Percentiles rank a stretch among this genome's conserved stretches.
These are phyloP conservation scores for Acanthosoma haemorrhoidale DNA, from an alignment of 2,888 invertebrate species.

Conservation along the genomic window DNA sequence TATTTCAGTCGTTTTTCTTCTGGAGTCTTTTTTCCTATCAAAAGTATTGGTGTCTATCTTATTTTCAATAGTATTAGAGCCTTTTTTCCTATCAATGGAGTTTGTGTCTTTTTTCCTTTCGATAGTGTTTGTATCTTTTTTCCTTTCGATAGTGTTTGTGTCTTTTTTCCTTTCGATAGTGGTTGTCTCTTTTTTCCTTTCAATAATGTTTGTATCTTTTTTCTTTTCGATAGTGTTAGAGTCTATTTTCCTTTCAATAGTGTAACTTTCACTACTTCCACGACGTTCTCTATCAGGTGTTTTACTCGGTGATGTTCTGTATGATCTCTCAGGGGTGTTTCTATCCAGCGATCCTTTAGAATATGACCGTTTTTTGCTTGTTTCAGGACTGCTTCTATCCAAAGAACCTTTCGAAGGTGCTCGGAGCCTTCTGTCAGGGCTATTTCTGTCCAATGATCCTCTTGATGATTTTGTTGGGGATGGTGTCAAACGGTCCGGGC, in stretches of 20 bases:
- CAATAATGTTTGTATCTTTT: background rate
- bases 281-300: constrained; percentile 40
- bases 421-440: constrained; percentile 41
- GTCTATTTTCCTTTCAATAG: constrained; percentile 38
- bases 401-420: constrained; percentile 39
- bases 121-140: no score
- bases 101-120: no score
- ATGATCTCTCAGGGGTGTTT: constrained; percentile 45
- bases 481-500: constrained; percentile 51
- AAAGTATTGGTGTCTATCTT: constrained; percentile 33
- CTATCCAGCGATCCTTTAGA: constrained; percentile 40
- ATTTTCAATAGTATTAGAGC: background rate
- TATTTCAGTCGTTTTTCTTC: constrained; percentile 31
- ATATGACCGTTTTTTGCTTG: constrained; percentile 36
- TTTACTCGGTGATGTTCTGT: constrained; percentile 37
- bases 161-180: background rate
- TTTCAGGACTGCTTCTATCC: constrained; percentile 44
- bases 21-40: constrained; percentile 31
- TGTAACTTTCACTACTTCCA: constrained; percentile 40
- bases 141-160: no score
- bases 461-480: constrained; percentile 42
- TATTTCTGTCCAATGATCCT: constrained; percentile 44
- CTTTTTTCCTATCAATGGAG: background rate
- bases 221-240: background rate
- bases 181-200: background rate